Evolutionary conservation across 1,140 invertebrate genomes (phyloP).

Genomic region (Diabrotica virgifera): DNA sequence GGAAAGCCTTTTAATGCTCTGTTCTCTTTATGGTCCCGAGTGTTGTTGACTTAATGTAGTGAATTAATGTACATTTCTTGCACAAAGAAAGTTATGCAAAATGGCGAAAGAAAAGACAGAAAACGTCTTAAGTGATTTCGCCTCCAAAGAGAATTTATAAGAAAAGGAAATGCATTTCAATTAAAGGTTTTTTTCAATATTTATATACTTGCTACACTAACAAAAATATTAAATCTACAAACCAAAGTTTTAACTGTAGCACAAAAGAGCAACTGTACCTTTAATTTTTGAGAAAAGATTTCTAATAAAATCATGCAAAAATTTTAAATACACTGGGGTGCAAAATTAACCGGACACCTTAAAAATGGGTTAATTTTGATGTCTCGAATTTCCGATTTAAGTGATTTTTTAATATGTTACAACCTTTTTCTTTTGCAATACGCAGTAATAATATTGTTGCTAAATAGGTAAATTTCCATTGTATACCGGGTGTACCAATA

Average conservation of each 20-base stretch:
- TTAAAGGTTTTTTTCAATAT: too few species aligned
- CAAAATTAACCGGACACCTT: too few species aligned
- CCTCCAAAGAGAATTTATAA: neutral
- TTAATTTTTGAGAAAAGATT: neutral
- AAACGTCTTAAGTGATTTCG: neutral
- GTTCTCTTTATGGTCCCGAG: constrained; percentile 6
- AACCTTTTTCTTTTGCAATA: too few species aligned
- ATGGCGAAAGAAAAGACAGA: neutral
- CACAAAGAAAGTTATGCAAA: neutral
- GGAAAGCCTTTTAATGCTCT: constrained; percentile 4
- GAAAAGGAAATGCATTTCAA: neutral
- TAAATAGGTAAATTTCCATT: too few species aligned
- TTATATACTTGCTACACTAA: neutral
- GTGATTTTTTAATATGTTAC: too few species aligned
- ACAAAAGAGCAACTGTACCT: neutral
- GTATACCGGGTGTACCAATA: too few species aligned
- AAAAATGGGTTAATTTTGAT: too few species aligned
- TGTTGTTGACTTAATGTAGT: constrained; percentile 12
- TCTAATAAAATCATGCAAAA: too few species aligned
- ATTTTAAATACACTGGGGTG: too few species aligned
- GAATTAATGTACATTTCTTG: constrained; percentile 10
- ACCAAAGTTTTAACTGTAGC: neutral
- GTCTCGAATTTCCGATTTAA: too few species aligned
- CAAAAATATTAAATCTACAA: neutral
- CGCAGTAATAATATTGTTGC: too few species aligned